Conservation (phyloP, 1,140 invertebrate species). For the Hirudo medicinalis region DNA sequence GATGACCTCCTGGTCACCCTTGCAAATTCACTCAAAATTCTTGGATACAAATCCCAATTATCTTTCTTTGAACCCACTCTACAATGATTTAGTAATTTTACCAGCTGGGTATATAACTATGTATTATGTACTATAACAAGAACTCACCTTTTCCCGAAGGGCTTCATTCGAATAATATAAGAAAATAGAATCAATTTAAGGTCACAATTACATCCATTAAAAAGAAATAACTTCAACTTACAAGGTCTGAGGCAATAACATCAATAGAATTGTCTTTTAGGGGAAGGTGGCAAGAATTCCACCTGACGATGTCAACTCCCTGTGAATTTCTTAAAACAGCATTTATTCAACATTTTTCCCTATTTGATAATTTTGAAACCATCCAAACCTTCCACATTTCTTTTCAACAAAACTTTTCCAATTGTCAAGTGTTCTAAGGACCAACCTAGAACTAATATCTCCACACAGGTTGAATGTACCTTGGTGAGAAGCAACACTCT, state of each 20-base stretch:
- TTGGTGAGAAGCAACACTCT: neutral
- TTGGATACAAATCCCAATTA: slow-evolving; percentile 46
- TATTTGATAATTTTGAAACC: neutral
- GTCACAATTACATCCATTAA: neutral
- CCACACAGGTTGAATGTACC: neutral
- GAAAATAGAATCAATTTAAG: neutral
- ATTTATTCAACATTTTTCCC: too few species aligned
- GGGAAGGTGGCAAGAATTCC: slow-evolving; percentile 45
- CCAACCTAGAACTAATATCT: neutral
- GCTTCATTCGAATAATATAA: slow-evolving; percentile 34
- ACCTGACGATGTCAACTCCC: slow-evolving; percentile 38
- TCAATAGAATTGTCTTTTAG: slow-evolving; percentile 45
- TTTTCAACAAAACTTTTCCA: neutral
- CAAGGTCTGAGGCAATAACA: slow-evolving; percentile 50
- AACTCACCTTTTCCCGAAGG: slow-evolving; percentile 47
- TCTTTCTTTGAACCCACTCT: slow-evolving; percentile 42
- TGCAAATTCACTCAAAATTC: slow-evolving; percentile 44
- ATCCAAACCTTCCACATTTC: neutral
- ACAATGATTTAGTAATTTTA: neutral
- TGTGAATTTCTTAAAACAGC: slow-evolving; percentile 29
- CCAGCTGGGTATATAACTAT: too few species aligned
- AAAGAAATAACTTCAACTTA: slow-evolving; percentile 28
- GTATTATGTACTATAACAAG: neutral
- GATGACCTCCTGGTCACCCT: slow-evolving; percentile 38
- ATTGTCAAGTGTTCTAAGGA: neutral